Base-by-base conservation (phyloP, 2,113 vertebrate species). In the Herpetotheres cachinnans region DNA sequence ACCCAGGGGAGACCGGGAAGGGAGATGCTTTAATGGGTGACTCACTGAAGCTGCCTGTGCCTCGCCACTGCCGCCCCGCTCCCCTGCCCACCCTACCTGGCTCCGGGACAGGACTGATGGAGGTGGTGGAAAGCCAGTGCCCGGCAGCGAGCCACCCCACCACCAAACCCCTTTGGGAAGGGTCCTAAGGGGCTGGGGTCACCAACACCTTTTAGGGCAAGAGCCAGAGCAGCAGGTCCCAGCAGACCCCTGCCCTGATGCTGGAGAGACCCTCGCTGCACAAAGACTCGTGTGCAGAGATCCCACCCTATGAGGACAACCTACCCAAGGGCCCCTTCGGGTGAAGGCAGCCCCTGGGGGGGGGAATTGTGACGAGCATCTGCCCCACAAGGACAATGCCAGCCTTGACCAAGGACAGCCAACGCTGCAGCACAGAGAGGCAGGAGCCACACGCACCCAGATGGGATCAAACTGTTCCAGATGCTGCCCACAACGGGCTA, bases 281-380 rank as follows among this genome's bases (percentile, higher is more conserved):
- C 49, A 71, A 67, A n/a, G 16, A 16, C 6, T 7, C 2, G 1
- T 1, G 12, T 12, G 7, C 4, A 6, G 42, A 34, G n/a, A 22
- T 34, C 22, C 42, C 79, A 36, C 34, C 55, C 32, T 19, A 11
- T 0, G 3, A 32, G 27, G 34, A 27, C 18, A 52, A 76, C 32
- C 11, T 34, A 52, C 49, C 34, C 66, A 7, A 6, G 50, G 62
- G 47, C 24, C 52, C 54, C 29, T 61, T 3, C 0, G 30, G 42
- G 58, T 25, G 32, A 85, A 46, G 56, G 56, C 26, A 80, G 42
- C 13, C 42, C 58, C 19, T 11, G 13, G 32, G n/a, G 38, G 21
- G 34, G 11, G n/a, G n/a, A n/a, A 32, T 44, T 13, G 20, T 11
- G 42, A 61, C 3, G 44, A 38, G 26, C 1, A 2, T 21, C 11